A percentile compares a stretch with the other conserved stretches of the same genome.
Conservation (phyloP, 2,113 vertebrate genomes). For the Syngnathus floridae region DNA sequence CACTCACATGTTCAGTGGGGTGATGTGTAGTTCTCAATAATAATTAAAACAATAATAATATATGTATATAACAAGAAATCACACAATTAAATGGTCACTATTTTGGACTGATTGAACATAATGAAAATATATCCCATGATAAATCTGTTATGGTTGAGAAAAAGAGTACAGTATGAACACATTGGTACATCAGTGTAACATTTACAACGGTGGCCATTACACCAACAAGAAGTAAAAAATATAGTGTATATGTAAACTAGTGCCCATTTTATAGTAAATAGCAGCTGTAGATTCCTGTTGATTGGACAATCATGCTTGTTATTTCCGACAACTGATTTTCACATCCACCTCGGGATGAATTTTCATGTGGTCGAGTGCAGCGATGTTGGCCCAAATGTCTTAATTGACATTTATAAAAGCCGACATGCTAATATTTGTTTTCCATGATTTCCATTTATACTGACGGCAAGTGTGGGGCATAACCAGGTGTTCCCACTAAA, state of each 20-base stretch:
- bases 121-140: not conserved
- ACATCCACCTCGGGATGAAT: not conserved
- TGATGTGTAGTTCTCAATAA: not conserved
- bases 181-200: not conserved
- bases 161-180: not conserved
- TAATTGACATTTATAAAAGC: constrained; percentile 53
- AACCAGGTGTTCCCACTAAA: constrained; percentile 53
- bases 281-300: not conserved
- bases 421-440: constrained; percentile 63
- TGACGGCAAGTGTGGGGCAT: constrained; percentile 37
- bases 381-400: constrained; percentile 18
- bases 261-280: not conserved
- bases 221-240: not conserved
- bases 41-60: not conserved
- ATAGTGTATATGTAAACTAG: not conserved
- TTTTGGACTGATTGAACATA: not conserved
- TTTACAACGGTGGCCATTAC: not conserved
- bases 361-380: not conserved
- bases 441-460: constrained; percentile 61
- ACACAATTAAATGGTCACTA: not conserved
- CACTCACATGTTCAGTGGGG: not conserved
- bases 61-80: not conserved
- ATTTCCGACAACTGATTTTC: not conserved
- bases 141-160: not conserved
- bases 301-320: not conserved